Conservation (phyloP, 1,140 invertebrate species). For the Temnothorax nylanderi region DNA sequence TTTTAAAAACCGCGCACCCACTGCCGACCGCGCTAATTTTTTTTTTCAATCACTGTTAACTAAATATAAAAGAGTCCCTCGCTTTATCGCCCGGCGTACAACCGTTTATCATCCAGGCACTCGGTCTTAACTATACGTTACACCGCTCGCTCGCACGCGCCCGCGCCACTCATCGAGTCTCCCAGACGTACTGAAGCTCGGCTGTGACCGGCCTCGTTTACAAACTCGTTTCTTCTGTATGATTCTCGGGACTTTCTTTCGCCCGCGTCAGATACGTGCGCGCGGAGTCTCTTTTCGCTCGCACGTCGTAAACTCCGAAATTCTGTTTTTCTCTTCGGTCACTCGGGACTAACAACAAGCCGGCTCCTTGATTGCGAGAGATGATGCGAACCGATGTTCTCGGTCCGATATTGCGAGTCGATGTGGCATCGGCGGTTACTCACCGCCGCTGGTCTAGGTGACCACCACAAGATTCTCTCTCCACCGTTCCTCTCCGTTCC, state of each 20-base stretch:
- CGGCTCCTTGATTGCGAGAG: slow-evolving; percentile 21
- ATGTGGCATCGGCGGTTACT: slow-evolving; percentile 72
- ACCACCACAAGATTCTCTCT: slow-evolving; percentile 67
- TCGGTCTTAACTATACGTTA: slow-evolving; percentile 13
- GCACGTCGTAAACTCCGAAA: neutral
- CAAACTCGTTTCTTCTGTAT: slow-evolving; percentile 66
- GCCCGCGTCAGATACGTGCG: neutral
- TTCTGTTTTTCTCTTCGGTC: neutral
- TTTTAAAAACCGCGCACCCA: neutral
- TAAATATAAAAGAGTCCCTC: neutral
- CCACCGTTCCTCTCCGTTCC: slow-evolving; percentile 49
- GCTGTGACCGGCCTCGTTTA: slow-evolving; percentile 57
- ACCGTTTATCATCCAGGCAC: neutral
- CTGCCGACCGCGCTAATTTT: neutral
- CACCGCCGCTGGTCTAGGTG: slow-evolving; percentile 67
- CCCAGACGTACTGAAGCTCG: slow-evolving; percentile 29
- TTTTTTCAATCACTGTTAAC: neutral
- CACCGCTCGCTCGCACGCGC: slow-evolving; percentile 43
- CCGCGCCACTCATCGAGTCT: slow-evolving; percentile 23
- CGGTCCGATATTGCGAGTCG: slow-evolving; percentile 73
- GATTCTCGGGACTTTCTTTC: slow-evolving; percentile 7
- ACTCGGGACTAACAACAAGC: neutral
- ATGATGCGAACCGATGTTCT: slow-evolving; percentile 61
- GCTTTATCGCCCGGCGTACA: slow-evolving; percentile 1
- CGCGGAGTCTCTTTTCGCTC: neutral